Evolutionary conservation across 2,888 invertebrate genomes (phyloP), one percentile per base, ranked within the genome.

Genomic region (Psococerastis gibbosa): DNA sequence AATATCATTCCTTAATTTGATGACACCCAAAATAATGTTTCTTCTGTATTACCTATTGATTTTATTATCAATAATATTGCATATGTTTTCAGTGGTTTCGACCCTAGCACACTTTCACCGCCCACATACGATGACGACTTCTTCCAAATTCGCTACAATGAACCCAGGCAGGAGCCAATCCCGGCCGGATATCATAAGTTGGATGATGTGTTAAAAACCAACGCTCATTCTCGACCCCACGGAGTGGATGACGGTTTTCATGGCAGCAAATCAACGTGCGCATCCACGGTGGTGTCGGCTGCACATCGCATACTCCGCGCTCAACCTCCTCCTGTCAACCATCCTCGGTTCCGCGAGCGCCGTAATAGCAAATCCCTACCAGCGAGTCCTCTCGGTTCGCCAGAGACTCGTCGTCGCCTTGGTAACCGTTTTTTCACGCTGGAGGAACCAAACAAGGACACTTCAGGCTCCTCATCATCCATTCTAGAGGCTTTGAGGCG

Each of bases 51-150:
- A 41, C 9, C 20, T 11, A 22, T 22, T 41, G 15, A 6, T 13
- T 43, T 47, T 31, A 35, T 18, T 41, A 22, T 17, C 15, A 16
- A 17, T 27, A 33, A 9, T 31, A 20, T 44, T 35, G 9, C 13
- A 23, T 45, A 44, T 47, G 46, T 49, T 17, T 48, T 42, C 57
- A 58, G 2, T 56, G 70, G 73, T 56, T 69, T 68, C 52, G 71
- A 73, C 54, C 63, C 70, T 45, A 62, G 58, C 43, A 60, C 71
- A 9, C 71, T 72, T 51, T 80, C 81, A 15, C 81, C 82, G 16
- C 80, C 81, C 2, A 71, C 75, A 20, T 71, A 75, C 33, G 80
- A 80, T 59, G 80, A 81, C 54, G 75, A 72, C 43, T 80, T 80
- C 57, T 75, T 77, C 58, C 71, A 71, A 57, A 70, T 76, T 51